A percentile compares a stretch with the other conserved stretches of the same genome.
Conservation (phyloP, 2,797 vertebrate species). For the Clarias platycephalus region DNA sequence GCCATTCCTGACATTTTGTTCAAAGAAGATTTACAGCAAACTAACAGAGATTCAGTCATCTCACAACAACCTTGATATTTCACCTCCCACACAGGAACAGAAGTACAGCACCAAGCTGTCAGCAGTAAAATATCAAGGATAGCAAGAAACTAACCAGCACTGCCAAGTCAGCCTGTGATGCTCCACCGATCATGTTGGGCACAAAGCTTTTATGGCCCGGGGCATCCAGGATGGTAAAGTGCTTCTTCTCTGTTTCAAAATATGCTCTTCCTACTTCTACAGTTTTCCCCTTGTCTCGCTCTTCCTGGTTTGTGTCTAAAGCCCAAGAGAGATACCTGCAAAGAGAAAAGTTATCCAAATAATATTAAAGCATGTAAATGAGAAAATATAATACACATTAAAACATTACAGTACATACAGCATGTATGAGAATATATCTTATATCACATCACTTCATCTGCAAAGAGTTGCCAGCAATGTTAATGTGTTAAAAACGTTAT, state of each 20-base stretch:
- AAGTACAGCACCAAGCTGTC: background rate
- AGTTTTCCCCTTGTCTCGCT: slow-evolving; percentile 98
- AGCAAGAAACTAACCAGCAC: slow-evolving; percentile 81
- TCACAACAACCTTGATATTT: background rate
- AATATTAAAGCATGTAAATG: background rate
- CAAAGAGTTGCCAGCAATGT: too few relatives aligned
- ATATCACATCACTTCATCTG: too few relatives aligned
- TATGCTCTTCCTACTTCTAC: slow-evolving; percentile 98
- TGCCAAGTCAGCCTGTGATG: slow-evolving; percentile 96
- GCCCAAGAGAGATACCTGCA: slow-evolving; percentile 98
- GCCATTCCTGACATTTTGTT: background rate
- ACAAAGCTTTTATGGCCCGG: slow-evolving; percentile 99
- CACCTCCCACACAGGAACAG: slow-evolving; percentile 8
- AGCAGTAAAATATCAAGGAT: slow-evolving; percentile 11
- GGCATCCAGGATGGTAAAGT: slow-evolving; percentile 98
- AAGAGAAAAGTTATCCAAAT: background rate
- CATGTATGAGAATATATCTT: background rate
- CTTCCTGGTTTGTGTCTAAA: slow-evolving; percentile 98
- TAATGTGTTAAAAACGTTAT: too few relatives aligned
- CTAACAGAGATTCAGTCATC: background rate
- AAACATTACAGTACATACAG: background rate
- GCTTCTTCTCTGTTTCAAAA: slow-evolving; percentile 98
- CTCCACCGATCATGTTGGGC: slow-evolving; percentile 98
- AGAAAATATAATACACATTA: background rate
- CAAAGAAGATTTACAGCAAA: slow-evolving; percentile 5